Percentiles rank a stretch among this genome's conserved stretches.
Evolutionary conservation across 2,113 vertebrate genomes (phyloP).

Genomic region (Heptranchias perlo): DNA sequence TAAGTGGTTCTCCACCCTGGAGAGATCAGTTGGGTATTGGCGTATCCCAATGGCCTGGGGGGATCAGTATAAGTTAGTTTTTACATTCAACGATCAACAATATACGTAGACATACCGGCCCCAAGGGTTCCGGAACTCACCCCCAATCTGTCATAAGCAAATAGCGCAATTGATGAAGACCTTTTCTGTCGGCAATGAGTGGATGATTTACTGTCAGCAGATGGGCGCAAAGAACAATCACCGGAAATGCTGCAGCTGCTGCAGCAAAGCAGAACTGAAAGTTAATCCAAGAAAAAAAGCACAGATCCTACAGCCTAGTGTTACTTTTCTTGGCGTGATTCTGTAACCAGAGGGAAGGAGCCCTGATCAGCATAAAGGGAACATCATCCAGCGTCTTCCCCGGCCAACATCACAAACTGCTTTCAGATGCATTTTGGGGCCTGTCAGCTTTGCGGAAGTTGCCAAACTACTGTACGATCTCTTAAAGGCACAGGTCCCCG

Average conservation of each 20-base stretch:
- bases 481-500: background rate
- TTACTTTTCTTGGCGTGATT: background rate
- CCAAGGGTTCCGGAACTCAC: constrained; percentile 33
- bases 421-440: background rate
- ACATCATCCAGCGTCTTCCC: background rate
- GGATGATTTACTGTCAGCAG: background rate
- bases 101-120: constrained; percentile 12
- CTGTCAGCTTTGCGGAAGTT: background rate
- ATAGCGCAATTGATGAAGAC: background rate
- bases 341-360: background rate
- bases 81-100: background rate
- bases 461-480: background rate
- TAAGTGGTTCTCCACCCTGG: background rate
- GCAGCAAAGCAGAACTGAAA: background rate
- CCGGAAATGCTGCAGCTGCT: constrained; percentile 1
- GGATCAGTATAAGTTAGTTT: background rate
- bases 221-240: background rate
- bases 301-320: background rate
- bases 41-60: constrained; percentile 15
- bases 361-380: background rate
- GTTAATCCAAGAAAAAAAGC: background rate
- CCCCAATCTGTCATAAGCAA: background rate
- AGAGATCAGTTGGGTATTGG: constrained; percentile 29
- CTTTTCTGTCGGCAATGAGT: background rate
- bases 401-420: background rate